Percentiles rank a stretch among this genome's conserved stretches.
Evolutionary conservation across 2,113 vertebrate species (phyloP).

Genomic region (Crotalus helleri): DNA sequence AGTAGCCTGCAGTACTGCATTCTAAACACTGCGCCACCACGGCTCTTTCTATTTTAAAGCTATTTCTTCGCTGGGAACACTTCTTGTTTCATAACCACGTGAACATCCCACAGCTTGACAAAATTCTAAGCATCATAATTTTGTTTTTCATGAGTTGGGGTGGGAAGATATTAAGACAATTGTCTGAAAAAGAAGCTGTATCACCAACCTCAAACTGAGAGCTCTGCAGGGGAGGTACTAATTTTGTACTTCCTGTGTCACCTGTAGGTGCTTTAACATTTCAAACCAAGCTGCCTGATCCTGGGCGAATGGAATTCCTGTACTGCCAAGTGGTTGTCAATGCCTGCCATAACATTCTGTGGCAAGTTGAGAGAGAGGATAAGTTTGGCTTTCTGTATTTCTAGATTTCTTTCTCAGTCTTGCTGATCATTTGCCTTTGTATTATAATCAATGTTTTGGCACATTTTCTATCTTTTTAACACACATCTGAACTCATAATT

Average conservation of each 20-base stretch:
- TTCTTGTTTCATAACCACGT: not conserved
- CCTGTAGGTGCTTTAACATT: not conserved
- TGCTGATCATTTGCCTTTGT: not conserved
- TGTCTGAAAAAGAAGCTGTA: not conserved
- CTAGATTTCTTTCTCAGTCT: not conserved
- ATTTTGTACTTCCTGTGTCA: not conserved
- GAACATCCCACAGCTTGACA: not conserved
- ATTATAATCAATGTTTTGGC: not conserved
- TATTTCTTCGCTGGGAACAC: not conserved
- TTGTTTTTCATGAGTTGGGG: not conserved
- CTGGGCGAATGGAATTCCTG: not conserved
- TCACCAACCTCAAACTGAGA: not conserved
- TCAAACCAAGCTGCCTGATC: not conserved
- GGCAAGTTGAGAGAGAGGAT: not conserved
- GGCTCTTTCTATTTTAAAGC: no score
- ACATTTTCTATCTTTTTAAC: not conserved
- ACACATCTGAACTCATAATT: not conserved
- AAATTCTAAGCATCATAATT: not conserved
- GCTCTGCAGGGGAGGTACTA: not conserved
- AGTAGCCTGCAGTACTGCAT: no score
- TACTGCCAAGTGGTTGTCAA: not conserved
- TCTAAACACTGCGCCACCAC: no score
- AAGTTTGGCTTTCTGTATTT: not conserved
- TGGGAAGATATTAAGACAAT: not conserved
- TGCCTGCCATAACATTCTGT: not conserved